Evolutionary conservation across 2,888 invertebrate species (phyloP), one percentile per base, ranked within the genome.

Genomic region (Koerneria pararmatus): DNA sequence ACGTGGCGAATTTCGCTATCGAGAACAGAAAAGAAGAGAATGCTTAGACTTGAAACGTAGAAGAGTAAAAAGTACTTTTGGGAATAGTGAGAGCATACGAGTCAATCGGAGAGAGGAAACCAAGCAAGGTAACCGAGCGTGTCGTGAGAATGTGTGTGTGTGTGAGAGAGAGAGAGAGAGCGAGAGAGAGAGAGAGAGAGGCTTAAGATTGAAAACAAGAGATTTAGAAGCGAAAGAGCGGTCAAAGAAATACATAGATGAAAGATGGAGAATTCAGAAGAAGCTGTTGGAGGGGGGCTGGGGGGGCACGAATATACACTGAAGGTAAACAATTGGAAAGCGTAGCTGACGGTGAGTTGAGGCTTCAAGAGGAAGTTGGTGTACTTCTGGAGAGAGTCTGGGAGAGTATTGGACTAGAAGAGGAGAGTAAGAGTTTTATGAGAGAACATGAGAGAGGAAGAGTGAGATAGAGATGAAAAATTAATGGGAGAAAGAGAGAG

Each of bases 311-410:
- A 11, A 11, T 19, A 11, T 46, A 11, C 19, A 11, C 11, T 46
- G n/a, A 46, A 46, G n/a, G 46, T 11, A n/a, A 46, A 46, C 46
- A 46, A n/a, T 15, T 46, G 11, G n/a, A 46, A 46, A n/a, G 46
- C 46, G 46, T 15, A 15, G n/a, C 11, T 46, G 11, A 46, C 46
- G n/a, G 46, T 46, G 46, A 15, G 46, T 11, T 31, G 59, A 19
- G 59, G 29, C 46, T 46, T 59, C 27, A n/a, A 59, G 19, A 48
- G 2, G 46, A n/a, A n/a, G n/a, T n/a, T n/a, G n/a, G n/a, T n/a
- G n/a, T n/a, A n/a, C n/a, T n/a, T n/a, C n/a, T n/a, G 41, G 59
- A 29, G 6, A 59, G 59, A 59, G 59, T 15, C 15, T 27, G 59
- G 8, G 48, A 48, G 34, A 32, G 11, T 5, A 60, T n/a, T 48